phyloP scores from a whole-genome alignment of 2,888 invertebrate genomes.

The Tolmerus cingulatus region DNA sequence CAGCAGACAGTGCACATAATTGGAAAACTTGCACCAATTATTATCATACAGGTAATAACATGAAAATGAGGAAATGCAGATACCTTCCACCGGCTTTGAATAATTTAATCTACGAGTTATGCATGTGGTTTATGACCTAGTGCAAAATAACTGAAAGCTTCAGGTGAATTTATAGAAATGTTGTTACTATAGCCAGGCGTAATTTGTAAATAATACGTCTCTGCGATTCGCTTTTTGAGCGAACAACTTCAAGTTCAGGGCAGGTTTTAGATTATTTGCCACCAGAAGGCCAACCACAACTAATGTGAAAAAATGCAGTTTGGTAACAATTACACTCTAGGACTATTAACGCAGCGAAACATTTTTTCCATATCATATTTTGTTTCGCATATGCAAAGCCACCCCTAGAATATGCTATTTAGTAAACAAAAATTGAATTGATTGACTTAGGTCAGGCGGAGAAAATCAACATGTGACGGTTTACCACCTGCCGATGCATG shows the following conservation, averaged over 20 bases:
- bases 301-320: neutral
- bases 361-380: neutral
- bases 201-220: neutral
- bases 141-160: neutral
- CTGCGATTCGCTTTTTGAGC: neutral
- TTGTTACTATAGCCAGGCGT: neutral
- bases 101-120: neutral
- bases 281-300: neutral
- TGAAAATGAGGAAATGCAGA: neutral
- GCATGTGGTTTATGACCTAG: neutral
- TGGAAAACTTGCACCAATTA: neutral
- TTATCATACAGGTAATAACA: neutral
- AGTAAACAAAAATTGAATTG: neutral
- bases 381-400: neutral
- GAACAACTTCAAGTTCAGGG: neutral
- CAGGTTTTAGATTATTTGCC: neutral
- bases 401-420: neutral
- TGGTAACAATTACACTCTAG: neutral
- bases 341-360: neutral
- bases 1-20: neutral
- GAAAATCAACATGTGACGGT: neutral
- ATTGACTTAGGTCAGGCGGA: neutral
- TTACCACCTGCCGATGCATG: neutral
- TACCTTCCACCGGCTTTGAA: neutral
- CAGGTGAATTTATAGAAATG: neutral